A percentile compares a stretch with the other conserved stretches of the same genome.
Evolutionary conservation across 2,888 invertebrate genomes (phyloP).

Genomic region (Bellardia pandia): DNA sequence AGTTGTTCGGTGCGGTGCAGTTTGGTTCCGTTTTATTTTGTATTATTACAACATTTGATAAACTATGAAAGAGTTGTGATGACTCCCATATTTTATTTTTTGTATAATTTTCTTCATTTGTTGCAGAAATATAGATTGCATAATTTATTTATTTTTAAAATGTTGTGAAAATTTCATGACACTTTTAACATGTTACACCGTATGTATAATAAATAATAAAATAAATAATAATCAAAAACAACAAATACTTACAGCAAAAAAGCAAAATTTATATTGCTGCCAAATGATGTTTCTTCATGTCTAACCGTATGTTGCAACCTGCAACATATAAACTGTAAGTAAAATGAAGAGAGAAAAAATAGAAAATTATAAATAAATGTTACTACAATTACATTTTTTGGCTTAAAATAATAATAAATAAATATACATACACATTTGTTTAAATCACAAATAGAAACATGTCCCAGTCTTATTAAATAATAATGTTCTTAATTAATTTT

Average conservation of each 20-base stretch:
- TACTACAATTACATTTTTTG: neutral
- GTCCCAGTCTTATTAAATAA: slow-evolving; percentile 45
- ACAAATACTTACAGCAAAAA: slow-evolving; percentile 26
- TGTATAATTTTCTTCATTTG: neutral
- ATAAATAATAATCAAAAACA: neutral
- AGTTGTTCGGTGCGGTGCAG: neutral
- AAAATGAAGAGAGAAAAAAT: slow-evolving; percentile 2
- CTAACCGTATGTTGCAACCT: slow-evolving; percentile 4
- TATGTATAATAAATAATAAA: slow-evolving; percentile 22
- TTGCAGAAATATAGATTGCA: neutral
- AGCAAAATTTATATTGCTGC: neutral
- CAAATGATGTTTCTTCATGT: slow-evolving; percentile 9
- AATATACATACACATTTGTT: slow-evolving; percentile 14
- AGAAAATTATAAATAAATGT: slow-evolving; percentile 6
- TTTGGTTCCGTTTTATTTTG: neutral
- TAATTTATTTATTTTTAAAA: neutral
- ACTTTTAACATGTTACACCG: slow-evolving; percentile 33
- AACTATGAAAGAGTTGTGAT: slow-evolving; percentile 52
- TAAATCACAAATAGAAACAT: slow-evolving; percentile 58
- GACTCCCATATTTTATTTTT: slow-evolving; percentile 7
- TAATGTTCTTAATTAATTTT: slow-evolving; percentile 60
- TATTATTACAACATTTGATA: slow-evolving; percentile 37
- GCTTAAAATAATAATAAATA: neutral
- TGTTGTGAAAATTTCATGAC: neutral
- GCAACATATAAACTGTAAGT: slow-evolving; percentile 29